Evolutionary conservation across 1,140 invertebrate genomes (phyloP), one percentile per base, ranked within the genome.

Genomic region (Scaptomyza hsui): DNA sequence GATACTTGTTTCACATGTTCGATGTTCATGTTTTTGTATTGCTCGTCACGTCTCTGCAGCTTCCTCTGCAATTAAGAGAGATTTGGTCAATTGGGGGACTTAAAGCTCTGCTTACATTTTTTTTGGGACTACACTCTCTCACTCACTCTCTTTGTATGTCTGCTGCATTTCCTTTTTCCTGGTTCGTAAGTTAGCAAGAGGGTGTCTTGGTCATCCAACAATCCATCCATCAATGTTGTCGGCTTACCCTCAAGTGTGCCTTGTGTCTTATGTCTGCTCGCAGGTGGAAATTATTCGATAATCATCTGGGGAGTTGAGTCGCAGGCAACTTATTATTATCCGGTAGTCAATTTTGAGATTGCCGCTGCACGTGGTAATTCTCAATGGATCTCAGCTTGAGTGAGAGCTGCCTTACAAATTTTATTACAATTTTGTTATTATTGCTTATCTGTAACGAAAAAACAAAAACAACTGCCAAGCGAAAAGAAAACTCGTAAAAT

Each of bases 261-360:
- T 49, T 29, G 9, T 24, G 5, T 29, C 44, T 26, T 15, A n/a
- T 19, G 12, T 32, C 16, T 35, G n/a, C 52, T 45, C 52, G 18
- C 79, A 85, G 80, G 80, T 85, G 80, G 65, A 69, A 56, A 13
- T 67, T 49, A 39, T 32, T 45, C 12, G 60, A 48, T 73, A 86
- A 76, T 76, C 78, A 80, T 74, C 76, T 63, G 81, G 76, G 67
- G 80, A 85, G 51, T 77, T 80, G 65, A 37, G 32, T 37, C 4
- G 55, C 42, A 39, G 32, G 32, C 32, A 37, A 37, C 32, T 37
- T 53, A 60, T 62, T 72, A 56, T 24, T 72, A 73, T 83, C 72
- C 80, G 79, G 78, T 80, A 86, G 76, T 74, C 72, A 75, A 80
- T 85, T 85, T 68, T 53, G 48, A 48, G 44, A 74, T 82, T 79